Evolutionary conservation across 2,888 invertebrate species (phyloP), one percentile per base, ranked within the genome.

Genomic region (Coleophora deauratella): DNA sequence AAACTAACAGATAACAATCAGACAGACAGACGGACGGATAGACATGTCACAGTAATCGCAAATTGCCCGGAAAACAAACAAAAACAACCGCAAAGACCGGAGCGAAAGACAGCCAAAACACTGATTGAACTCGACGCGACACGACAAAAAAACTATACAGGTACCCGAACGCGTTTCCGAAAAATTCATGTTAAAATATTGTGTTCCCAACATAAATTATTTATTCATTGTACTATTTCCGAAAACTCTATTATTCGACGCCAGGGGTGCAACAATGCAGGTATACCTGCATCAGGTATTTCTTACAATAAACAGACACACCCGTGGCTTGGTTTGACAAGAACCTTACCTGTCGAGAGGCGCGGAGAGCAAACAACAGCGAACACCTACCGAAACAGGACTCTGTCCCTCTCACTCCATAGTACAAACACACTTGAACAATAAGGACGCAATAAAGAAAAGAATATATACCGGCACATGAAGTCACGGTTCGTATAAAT

Each of bases 41-140:
- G 54, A 65, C 51, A 62, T 53, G 62, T 69, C 65, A 65, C 57
- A 57, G 61, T 61, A 65, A 72, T 72, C 68, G 73, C 78, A 80
- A 82, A 84, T 82, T 78, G 66, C 51, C 71, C 76, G 73, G 73
- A 76, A 84, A 81, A 79, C 75, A 81, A 85, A 80, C 73, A 77
- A 76, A 74, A 71, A 71, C 65, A 60, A 60, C 62, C 68, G 59
- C 64, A 66, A n/a, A 59, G 51, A 70, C 73, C 79, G 74, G 67
- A 56, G 72, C 82, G 66, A 79, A 75, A 77, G 59, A 50, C 55
- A 67, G 56, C 70, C 71, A 72, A 79, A 84, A 81, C 75, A 79
- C 40, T 43, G 51, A 46, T 50, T 51, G 38, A 43, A 44, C 55
- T 61, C 59, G 59, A 59, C 59, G 45, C 46, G 66, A 62, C 54